Evolutionary conservation across 2,888 invertebrate species (phyloP).

Genomic region (Temnothorax ravouxi): DNA sequence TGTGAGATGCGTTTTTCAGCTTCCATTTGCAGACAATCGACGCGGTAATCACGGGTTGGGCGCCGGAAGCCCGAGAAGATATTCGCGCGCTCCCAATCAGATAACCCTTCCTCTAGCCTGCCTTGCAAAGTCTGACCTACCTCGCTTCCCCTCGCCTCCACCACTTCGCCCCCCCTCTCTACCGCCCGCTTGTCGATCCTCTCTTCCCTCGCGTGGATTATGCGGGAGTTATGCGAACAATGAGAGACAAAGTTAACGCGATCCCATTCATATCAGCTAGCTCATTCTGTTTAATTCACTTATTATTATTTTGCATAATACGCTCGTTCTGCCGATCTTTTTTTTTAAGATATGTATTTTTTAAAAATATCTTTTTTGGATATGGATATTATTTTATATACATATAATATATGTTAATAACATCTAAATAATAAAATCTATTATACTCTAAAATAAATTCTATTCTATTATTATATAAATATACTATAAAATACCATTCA

Average conservation of each 20-base stretch:
- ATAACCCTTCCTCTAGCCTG: constrained; percentile 75
- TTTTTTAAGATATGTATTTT: not conserved
- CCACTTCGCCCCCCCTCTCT: constrained; percentile 15
- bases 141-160: constrained; percentile 59
- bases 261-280: constrained; percentile 36
- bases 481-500: not conserved
- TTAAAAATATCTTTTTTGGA: not conserved
- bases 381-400: not conserved
- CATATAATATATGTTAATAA: not conserved
- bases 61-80: constrained; percentile 83
- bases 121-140: constrained; percentile 74
- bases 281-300: constrained; percentile 19
- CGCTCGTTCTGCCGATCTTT: not conserved
- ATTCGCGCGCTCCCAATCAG: constrained; percentile 84
- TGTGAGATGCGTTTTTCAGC: constrained; percentile 81
- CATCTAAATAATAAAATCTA: not conserved
- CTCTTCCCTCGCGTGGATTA: not conserved
- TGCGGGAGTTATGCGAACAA: constrained; percentile 63
- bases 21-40: constrained; percentile 83
- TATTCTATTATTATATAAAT: not conserved
- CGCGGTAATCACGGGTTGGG: constrained; percentile 82
- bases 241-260: constrained; percentile 65
- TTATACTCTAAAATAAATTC: too few relatives aligned
- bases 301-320: not conserved
- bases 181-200: not conserved